Percentiles rank a stretch among this genome's conserved stretches.
Evolutionary conservation across 2,888 invertebrate genomes (phyloP).

Genomic region (Scaptomyza flava): DNA sequence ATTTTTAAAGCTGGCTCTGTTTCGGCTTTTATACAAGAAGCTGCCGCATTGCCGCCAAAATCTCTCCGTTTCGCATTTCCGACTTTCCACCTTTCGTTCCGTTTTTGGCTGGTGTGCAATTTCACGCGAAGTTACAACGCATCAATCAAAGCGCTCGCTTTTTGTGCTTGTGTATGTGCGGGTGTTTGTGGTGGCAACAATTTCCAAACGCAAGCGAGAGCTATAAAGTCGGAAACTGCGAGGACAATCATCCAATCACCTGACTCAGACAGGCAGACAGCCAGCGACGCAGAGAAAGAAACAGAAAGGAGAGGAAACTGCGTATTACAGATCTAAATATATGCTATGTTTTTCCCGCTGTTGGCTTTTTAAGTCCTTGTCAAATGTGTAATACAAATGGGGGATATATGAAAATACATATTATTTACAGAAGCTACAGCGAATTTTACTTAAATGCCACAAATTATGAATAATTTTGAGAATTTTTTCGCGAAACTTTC

Average conservation of each 20-base stretch:
- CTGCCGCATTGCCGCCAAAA: conserved; percentile 19
- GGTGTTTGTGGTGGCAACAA: conserved; percentile 25
- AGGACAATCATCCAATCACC: conserved; percentile 18
- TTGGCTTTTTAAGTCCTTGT: neutral
- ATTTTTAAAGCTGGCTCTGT: conserved; percentile 70
- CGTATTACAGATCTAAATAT: neutral
- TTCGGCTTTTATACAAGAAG: conserved; percentile 52
- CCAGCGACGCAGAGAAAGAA: too few species aligned
- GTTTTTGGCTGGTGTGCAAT: conserved; percentile 65
- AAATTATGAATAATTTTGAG: too few species aligned
- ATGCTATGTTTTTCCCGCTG: neutral
- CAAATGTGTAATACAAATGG: neutral
- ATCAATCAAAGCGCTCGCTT: conserved; percentile 67
- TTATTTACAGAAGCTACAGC: neutral
- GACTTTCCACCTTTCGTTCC: neutral
- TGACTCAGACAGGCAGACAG: conserved; percentile 8
- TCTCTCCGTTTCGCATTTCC: neutral
- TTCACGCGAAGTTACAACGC: conserved; percentile 73
- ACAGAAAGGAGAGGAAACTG: too few species aligned
- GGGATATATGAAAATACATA: too few species aligned
- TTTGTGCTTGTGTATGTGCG: conserved; percentile 4
- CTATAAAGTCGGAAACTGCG: conserved; percentile 10
- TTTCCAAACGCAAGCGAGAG: conserved; percentile 7
- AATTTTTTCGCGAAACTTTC: too few species aligned
- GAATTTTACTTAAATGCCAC: too few species aligned